Conservation (phyloP, 2,113 vertebrate genomes). For the Macaca nemestrina region DNA sequence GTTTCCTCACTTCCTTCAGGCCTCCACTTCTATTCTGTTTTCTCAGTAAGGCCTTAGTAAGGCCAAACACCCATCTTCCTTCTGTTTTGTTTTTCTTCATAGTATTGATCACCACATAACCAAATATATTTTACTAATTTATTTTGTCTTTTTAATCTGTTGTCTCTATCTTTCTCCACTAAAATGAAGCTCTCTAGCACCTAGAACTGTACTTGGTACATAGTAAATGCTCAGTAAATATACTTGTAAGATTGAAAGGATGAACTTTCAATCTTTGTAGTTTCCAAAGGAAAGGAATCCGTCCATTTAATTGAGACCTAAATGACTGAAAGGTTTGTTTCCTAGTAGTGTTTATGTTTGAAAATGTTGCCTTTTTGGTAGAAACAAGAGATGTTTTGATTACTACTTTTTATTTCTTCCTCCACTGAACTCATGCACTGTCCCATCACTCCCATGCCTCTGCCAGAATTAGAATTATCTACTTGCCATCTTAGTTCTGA, state of each 20-base stretch:
- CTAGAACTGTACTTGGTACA: not conserved
- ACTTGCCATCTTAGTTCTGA: not conserved
- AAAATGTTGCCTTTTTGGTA: not conserved
- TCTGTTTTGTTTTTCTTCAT: conserved; percentile 27
- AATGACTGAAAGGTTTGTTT: not conserved
- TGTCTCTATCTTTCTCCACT: not conserved
- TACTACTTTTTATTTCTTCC: not conserved
- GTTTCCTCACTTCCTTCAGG: not conserved
- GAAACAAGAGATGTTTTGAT: not conserved
- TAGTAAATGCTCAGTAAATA: not conserved
- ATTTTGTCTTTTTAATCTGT: not conserved
- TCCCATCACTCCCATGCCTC: not conserved
- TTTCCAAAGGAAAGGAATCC: conserved; percentile 15
- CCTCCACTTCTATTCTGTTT: not conserved
- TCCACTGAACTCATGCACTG: not conserved
- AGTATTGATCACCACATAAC: not conserved
- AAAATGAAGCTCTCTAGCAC: not conserved
- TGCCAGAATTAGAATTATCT: not conserved
- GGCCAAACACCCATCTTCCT: not conserved
- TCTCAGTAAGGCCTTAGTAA: not conserved
- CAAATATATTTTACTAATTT: not conserved
- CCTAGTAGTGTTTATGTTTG: not conserved
- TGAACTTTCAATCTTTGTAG: not conserved
- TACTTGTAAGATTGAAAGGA: not conserved
- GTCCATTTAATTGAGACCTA: not conserved